Evolutionary conservation across 2,113 vertebrate species (phyloP), one percentile per base, ranked within the genome.

Genomic region (Zosterops hypoxanthus): DNA sequence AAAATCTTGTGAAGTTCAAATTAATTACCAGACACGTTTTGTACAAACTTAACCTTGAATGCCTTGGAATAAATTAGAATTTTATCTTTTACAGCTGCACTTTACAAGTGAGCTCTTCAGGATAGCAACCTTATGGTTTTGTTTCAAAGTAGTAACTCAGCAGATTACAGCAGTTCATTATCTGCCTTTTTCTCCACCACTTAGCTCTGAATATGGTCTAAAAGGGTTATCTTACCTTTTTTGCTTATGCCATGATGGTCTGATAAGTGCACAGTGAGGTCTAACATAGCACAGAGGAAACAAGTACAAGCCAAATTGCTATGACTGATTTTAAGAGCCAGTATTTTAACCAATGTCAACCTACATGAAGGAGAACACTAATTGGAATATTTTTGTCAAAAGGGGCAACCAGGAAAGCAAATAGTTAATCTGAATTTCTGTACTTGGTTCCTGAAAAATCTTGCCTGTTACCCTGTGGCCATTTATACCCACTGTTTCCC

Each of bases 31-130:
- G 65, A 47, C 82, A 83, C 71, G 66, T 86, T 92, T 63, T 72
- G 36, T 71, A 64, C 44, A 83, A 95, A 78, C 49, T 78, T 96
- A 81, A 92, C 92, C 82, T 96, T 68, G 72, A 95, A 92, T 86
- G 76, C 63, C 76, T 83, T 57, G 14, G 79, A 80, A 92, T 73
- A 73, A 31, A 55, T 88, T 77, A 80, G 34, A 92, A 85, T 69
- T 69, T 63, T 88, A 76, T 78, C 72, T 88, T 90, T 52, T 61
- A 86, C 61, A 96, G 88, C 56, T 90, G 86, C 47, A 78, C 52
- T 83, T 86, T 78, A 39, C 39, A 81, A 87, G 59, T 20, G 8
- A 86, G 42, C 44, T 81, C 68, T 84, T 88, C 80, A 94, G 36
- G 44, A 81, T 5, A 61, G 33, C 60, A 89, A 80, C 66, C 50